Percentiles rank a stretch among this genome's conserved stretches.
phyloP scores from a whole-genome alignment of 1,140 invertebrate species.

The Lineus longissimus region DNA sequence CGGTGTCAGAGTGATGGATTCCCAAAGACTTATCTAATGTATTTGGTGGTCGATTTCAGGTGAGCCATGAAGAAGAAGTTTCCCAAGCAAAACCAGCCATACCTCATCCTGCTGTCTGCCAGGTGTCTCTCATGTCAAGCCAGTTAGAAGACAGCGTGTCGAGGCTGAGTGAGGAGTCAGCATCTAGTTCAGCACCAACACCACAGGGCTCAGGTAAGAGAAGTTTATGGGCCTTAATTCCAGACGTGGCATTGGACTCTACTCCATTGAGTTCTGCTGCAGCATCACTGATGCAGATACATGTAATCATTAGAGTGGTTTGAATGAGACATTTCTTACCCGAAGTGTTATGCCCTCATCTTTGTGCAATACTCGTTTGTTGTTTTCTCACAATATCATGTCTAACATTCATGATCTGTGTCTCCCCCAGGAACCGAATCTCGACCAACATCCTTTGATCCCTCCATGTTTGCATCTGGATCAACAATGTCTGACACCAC shows the following conservation, averaged over 20 bases:
- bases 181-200: constrained; percentile 18
- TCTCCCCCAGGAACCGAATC: background rate
- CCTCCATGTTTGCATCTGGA: background rate
- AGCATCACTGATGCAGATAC: background rate
- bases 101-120: too few relatives aligned
- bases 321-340: background rate
- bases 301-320: background rate
- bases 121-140: too few relatives aligned
- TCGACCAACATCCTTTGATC: background rate
- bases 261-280: background rate
- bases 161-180: constrained; percentile 33
- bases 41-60: too few relatives aligned
- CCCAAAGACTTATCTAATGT: too few relatives aligned
- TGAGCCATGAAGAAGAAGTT: too few relatives aligned
- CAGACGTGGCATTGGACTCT: too few relatives aligned
- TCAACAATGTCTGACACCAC: background rate
- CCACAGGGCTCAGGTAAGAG: constrained; percentile 7
- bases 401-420: background rate
- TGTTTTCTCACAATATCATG: too few relatives aligned
- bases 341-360: background rate
- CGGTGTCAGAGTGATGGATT: too few relatives aligned
- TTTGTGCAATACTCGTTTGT: background rate
- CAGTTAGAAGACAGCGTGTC: constrained; percentile 18
- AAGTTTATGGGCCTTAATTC: background rate
- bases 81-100: too few relatives aligned